Conservation (phyloP, 2,888 invertebrate species). For the Cosmia trapezina region DNA sequence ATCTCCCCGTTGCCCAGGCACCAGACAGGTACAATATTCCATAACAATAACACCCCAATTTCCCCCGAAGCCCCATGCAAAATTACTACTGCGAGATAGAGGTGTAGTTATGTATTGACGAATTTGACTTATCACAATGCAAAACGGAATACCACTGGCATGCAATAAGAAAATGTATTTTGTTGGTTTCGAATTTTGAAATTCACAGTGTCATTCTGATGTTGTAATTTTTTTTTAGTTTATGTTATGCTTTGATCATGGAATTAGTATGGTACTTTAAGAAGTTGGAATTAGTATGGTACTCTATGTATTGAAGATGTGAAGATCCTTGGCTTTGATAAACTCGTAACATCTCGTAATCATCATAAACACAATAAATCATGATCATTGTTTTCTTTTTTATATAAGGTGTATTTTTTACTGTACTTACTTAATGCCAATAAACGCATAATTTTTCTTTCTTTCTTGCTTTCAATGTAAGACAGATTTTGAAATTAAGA, state of each 20-base stretch:
- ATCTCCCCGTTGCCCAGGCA: constrained; percentile 56
- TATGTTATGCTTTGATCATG: background rate
- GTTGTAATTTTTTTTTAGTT: background rate
- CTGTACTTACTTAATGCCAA: no score
- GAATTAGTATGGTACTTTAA: background rate
- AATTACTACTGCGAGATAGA: constrained; percentile 39
- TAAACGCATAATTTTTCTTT: no score
- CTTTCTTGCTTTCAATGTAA: background rate
- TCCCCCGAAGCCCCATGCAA: constrained; percentile 23
- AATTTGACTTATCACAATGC: constrained; percentile 35
- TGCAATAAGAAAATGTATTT: background rate
- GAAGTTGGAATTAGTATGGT: no score
- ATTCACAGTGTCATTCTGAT: background rate
- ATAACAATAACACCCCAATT: constrained; percentile 13
- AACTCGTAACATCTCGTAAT: no score
- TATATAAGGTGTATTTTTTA: no score
- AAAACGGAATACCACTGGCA: constrained; percentile 9
- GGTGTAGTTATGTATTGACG: constrained; percentile 42
- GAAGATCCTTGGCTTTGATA: background rate
- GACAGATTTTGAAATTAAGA: background rate
- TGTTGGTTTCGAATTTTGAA: constrained; percentile 28
- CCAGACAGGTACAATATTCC: constrained; percentile 46
- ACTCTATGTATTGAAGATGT: no score
- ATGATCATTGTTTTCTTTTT: no score
- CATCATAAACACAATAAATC: background rate